Conservation (phyloP, 2,888 invertebrate species). For the Dermolepida albohirtum region DNA sequence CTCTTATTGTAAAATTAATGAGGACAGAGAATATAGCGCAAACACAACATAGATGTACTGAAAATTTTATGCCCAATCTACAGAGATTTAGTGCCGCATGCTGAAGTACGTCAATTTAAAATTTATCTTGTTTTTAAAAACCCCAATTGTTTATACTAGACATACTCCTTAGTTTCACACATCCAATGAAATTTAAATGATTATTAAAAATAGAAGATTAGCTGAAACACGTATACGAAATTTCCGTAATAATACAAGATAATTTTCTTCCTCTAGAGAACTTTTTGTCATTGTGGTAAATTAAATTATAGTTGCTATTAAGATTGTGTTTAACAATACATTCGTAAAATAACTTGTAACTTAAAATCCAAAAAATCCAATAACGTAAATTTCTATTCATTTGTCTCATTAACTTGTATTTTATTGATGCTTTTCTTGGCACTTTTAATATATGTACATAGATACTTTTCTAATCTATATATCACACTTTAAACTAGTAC, state of each 20-base stretch:
- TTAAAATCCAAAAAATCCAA: too few species aligned
- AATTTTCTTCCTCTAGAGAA: too few species aligned
- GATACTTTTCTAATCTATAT: too few species aligned
- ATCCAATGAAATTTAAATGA: too few species aligned
- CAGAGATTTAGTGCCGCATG: background rate
- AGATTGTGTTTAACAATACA: background rate
- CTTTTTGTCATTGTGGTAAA: too few species aligned
- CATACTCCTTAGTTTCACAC: too few species aligned
- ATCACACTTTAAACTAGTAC: too few species aligned
- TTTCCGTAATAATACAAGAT: too few species aligned
- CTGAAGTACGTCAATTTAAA: background rate
- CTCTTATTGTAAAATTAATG: constrained; percentile 18
- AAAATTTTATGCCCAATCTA: background rate
- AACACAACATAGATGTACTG: background rate
- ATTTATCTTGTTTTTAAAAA: background rate
- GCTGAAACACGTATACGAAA: too few species aligned
- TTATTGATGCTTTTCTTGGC: constrained; percentile 19
- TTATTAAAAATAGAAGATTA: too few species aligned
- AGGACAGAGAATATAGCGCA: background rate
- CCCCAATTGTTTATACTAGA: too few species aligned
- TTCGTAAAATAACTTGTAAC: too few species aligned
- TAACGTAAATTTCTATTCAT: background rate
- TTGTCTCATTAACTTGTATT: background rate
- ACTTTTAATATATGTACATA: background rate
- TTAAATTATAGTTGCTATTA: background rate